These are phyloP conservation scores for Drosophila tanythrix DNA, from an alignment of 2,888 invertebrate genomes.

Conservation along the genomic window DNA sequence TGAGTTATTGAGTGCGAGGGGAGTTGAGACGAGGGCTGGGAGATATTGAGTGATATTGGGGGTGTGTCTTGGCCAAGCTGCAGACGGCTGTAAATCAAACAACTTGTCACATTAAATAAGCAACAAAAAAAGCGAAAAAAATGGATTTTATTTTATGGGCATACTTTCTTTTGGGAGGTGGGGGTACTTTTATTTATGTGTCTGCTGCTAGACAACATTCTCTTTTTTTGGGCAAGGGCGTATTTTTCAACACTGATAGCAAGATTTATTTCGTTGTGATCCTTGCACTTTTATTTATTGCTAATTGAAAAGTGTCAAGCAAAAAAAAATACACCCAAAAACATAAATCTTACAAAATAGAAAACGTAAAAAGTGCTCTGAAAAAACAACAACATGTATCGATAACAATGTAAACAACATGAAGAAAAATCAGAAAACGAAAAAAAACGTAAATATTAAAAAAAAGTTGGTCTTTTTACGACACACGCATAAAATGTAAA, in stretches of 20 bases:
- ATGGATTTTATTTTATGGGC: slow-evolving; percentile 35
- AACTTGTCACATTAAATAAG: slow-evolving; percentile 51
- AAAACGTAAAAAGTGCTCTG: slow-evolving; percentile 22
- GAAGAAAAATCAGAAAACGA: slow-evolving; percentile 63
- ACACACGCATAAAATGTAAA: slow-evolving; percentile 28
- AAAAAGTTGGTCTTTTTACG: slow-evolving; percentile 50
- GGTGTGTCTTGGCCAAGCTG: slow-evolving; percentile 25
- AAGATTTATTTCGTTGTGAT: slow-evolving; percentile 5
- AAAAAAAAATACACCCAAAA: slow-evolving; percentile 13
- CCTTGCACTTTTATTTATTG: slow-evolving; percentile 63
- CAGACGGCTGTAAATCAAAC: slow-evolving; percentile 71
- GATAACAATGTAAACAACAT: slow-evolving; percentile 53
- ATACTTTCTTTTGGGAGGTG: slow-evolving; percentile 33
- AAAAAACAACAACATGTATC: slow-evolving; percentile 36
- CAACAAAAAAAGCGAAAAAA: slow-evolving; percentile 11
- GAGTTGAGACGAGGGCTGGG: neutral
- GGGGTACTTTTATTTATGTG: slow-evolving; percentile 58
- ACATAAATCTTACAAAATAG: slow-evolving; percentile 56
- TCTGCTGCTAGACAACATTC: slow-evolving; percentile 49
- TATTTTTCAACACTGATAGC: slow-evolving; percentile 30
- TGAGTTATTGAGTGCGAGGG: slow-evolving; percentile 5
- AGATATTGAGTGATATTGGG: neutral
- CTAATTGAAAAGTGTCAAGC: slow-evolving; percentile 68
- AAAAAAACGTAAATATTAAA: slow-evolving; percentile 49
- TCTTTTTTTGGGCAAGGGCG: slow-evolving; percentile 24